Evolutionary conservation across 2,888 invertebrate genomes (phyloP).

Genomic region (Candidula unifasciata): DNA sequence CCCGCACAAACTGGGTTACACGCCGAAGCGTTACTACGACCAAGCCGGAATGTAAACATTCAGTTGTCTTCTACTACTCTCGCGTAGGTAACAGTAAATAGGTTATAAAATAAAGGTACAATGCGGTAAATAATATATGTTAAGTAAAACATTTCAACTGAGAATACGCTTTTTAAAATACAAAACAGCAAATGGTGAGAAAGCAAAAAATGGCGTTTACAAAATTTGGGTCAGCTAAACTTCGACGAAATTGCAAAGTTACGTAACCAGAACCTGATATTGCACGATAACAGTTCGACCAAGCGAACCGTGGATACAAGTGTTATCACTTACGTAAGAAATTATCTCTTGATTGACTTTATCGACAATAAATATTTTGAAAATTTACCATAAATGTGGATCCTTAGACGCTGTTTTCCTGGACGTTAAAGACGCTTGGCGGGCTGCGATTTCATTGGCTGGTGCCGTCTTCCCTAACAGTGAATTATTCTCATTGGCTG

Average conservation of each 20-base stretch:
- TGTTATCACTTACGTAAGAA: background rate
- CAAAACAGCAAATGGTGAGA: too few species aligned
- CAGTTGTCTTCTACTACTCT: too few species aligned
- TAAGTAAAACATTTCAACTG: too few species aligned
- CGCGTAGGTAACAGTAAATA: too few species aligned
- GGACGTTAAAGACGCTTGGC: slow-evolving; percentile 64
- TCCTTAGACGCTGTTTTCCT: slow-evolving; percentile 20
- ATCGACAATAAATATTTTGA: slow-evolving; percentile 21
- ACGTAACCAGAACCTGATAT: slow-evolving; percentile 23
- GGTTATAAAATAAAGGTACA: too few species aligned
- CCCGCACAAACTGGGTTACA: too few species aligned
- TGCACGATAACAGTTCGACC: background rate
- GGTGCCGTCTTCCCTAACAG: background rate
- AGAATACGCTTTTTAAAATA: too few species aligned
- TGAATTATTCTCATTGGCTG: slow-evolving; percentile 59
- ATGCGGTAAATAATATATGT: too few species aligned
- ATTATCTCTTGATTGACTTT: background rate
- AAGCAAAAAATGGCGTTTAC: background rate
- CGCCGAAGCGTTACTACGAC: too few species aligned
- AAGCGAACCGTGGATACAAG: background rate
- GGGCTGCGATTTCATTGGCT: slow-evolving; percentile 63
- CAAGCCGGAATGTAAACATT: too few species aligned
- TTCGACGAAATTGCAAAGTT: slow-evolving; percentile 11
- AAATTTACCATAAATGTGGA: slow-evolving; percentile 30
- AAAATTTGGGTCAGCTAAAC: slow-evolving; percentile 3